Evolutionary conservation across 1,140 invertebrate genomes (phyloP), one percentile per base, ranked within the genome.

Genomic region (Papilio machaon): DNA sequence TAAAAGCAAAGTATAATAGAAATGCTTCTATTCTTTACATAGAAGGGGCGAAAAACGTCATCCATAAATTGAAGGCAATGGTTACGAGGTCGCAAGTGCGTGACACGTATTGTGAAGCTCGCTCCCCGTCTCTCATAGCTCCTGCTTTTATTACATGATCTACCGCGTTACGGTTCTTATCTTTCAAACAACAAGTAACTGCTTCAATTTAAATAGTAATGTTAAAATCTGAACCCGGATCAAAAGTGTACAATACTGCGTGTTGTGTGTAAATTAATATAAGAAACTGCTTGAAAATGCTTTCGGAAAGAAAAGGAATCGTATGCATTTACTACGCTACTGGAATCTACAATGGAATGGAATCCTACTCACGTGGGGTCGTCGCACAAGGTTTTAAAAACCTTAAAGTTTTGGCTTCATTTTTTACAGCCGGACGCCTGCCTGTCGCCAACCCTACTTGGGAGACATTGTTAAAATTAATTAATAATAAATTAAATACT

Each of bases 31-130:
- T 60, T 43, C 30, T 60, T 38, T 60, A 80, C 79, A 82, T 60
- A 85, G 79, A 83, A 83, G 84, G 79, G 73, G 83, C 75, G 82
- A 87, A 85, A 75, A 87, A 88, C 81, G 86, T 86, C 82, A 82
- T 80, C 85, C 87, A 88, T 91, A 89, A 90, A 92, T 90, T 90
- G 82, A 84, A 88, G 86, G 86, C 86, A 85, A 92, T 88, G 87
- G 86, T 89, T 90, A 90, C 89, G 90, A 90, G 89, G 87, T 87
- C 86, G 85, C 85, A 85, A 91, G 84, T 88, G 85, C 88, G 89
- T 91, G 88, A 86, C 86, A 82, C 85, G 82, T 89, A 89, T 91
- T 91, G 87, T 90, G 73, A 73, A 70, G 64, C 81, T 78, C 80
- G 73, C 81, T 82, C 83, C 75, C 64, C 81, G 82, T 87, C 85